phyloP scores from a whole-genome alignment of 2,797 vertebrate genomes.

The Echeneis naucrates region DNA sequence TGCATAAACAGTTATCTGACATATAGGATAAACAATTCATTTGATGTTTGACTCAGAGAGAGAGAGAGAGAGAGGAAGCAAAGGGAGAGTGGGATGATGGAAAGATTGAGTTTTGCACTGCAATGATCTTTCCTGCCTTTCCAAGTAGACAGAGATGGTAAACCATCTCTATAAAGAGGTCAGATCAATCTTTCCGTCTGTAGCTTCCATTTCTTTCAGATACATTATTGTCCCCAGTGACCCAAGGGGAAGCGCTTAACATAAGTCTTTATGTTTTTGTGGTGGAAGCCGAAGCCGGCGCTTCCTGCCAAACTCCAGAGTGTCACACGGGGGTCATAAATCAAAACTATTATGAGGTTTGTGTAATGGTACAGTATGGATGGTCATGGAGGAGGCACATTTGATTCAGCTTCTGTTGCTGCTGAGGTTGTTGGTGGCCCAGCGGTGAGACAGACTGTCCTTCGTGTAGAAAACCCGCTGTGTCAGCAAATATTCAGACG shows the following conservation, averaged over 20 bases:
- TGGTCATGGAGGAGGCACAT: slow-evolving; percentile 50
- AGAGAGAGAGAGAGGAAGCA: background rate
- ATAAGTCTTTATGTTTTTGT: slow-evolving; percentile 63
- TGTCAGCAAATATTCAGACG: slow-evolving; percentile 53
- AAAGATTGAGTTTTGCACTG: slow-evolving; percentile 57
- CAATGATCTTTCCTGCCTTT: slow-evolving; percentile 27
- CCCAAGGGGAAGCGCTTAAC: slow-evolving; percentile 54
- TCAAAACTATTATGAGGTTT: slow-evolving; percentile 79
- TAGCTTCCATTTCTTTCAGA: slow-evolving; percentile 19
- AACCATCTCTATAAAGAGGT: slow-evolving; percentile 25
- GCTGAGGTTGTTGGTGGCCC: slow-evolving; percentile 68
- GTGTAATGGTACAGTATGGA: slow-evolving; percentile 63
- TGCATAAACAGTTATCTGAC: slow-evolving; percentile 69
- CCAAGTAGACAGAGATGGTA: slow-evolving; percentile 18
- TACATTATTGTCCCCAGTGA: slow-evolving; percentile 37
- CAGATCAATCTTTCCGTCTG: slow-evolving; percentile 42
- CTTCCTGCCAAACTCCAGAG: slow-evolving; percentile 64
- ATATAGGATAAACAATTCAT: slow-evolving; percentile 63
- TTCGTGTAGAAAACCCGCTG: slow-evolving; percentile 43
- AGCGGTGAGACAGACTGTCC: slow-evolving; percentile 66
- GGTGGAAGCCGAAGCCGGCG: slow-evolving; percentile 52
- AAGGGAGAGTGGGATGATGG: slow-evolving; percentile 12
- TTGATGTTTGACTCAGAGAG: slow-evolving; percentile 41
- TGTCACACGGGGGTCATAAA: slow-evolving; percentile 78
- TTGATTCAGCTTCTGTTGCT: slow-evolving; percentile 55